Evolutionary conservation across 2,888 invertebrate species (phyloP), one percentile per base, ranked within the genome.

Genomic region (Cephonodes hylas): DNA sequence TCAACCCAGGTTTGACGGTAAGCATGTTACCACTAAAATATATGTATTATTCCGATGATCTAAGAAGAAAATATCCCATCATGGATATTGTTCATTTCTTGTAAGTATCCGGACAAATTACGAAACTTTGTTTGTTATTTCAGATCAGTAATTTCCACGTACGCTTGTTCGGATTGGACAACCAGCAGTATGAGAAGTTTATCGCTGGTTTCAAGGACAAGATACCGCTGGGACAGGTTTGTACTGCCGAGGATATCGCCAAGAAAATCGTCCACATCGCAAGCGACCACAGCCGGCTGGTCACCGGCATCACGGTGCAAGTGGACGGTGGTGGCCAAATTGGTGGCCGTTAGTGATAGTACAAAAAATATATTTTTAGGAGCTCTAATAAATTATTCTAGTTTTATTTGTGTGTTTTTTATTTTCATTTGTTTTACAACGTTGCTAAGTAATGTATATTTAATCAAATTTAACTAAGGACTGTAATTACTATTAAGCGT

Each of bases 231-330:
- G 48, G 63, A 0, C 46, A 60, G 7, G 64, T 64, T 3, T 64
- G 64, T 31, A 34, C 42, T n/a, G 42, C 57, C 0, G 93, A 93
- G 8, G 97, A 97, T 88, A 96, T 97, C 2, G 97, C 98, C 0
- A 93, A 93, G 61, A 93, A 96, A 0, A 97, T 98, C 65, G 94
- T 95, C 8, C 98, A 97, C 83, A 89, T 98, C 62, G 97, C 97
- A 2, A 96, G 96, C 62, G 95, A 95, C 59, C 93, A 94, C 64
- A 94, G 96, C 7, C 95, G 96, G 66, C 97, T 96, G 79, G 95
- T 96, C 18, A 98, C 98, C 3, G 98, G 97, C 1, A 95, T 60
- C 3, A 53, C 66, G 13, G 42, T 65, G 15, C 63, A 62, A 13
- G 63, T 68, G 10, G 60, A 60, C 20, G 60, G 56, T 18, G 60